phyloP scores from a whole-genome alignment of 2,888 invertebrate species.

The Gandaritis pyraliata region DNA sequence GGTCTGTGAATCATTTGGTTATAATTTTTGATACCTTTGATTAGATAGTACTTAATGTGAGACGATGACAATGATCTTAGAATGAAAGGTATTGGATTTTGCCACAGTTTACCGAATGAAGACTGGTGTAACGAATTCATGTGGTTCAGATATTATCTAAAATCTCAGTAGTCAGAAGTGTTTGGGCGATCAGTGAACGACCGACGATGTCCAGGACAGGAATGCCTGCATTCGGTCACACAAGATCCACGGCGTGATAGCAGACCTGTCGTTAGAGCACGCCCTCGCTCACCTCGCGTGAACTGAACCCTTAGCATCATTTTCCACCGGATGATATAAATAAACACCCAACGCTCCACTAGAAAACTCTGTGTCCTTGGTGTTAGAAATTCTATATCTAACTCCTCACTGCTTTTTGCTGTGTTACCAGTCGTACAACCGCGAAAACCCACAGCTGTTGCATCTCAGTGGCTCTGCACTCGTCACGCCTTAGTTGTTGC shows the following conservation, averaged over 20 bases:
- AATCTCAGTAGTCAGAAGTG: constrained; percentile 2
- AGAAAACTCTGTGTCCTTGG: neutral
- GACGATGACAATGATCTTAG: no score
- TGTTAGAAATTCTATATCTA: neutral
- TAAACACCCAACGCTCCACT: neutral
- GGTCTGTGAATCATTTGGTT: constrained; percentile 10
- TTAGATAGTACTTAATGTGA: no score
- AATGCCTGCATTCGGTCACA: constrained; percentile 40
- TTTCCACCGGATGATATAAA: constrained; percentile 18
- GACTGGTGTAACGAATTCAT: no score
- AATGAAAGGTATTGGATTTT: no score
- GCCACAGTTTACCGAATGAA: no score
- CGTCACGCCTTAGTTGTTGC: no score
- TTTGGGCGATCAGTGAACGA: constrained; percentile 68
- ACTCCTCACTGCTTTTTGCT: no score
- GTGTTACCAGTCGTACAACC: no score
- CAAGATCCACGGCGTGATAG: constrained; percentile 29
- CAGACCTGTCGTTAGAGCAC: constrained; percentile 31
- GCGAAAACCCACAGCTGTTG: no score
- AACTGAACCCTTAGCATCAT: constrained; percentile 20
- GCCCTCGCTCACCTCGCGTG: constrained; percentile 31
- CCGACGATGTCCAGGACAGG: constrained; percentile 56
- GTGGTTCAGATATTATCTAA: neutral
- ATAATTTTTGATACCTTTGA: neutral
- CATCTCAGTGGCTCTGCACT: no score